phyloP scores from a whole-genome alignment of 2,113 vertebrate genomes.

The Paracanthobrama guichenoti region DNA sequence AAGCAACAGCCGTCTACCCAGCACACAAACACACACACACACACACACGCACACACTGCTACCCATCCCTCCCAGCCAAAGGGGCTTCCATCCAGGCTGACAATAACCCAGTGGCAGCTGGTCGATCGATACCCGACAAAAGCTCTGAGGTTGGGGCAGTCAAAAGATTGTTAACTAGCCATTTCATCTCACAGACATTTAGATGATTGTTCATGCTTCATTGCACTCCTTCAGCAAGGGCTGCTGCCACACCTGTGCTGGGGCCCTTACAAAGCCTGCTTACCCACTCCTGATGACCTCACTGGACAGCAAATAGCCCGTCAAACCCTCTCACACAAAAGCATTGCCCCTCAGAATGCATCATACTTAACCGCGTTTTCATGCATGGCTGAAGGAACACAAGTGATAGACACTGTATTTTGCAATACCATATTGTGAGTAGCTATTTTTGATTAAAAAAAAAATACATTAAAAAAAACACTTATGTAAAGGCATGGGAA shows the following conservation, averaged over 20 bases:
- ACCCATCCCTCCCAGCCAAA: constrained; percentile 66
- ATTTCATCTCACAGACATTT: constrained; percentile 83
- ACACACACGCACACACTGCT: not conserved
- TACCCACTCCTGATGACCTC: constrained; percentile 63
- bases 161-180: constrained; percentile 84
- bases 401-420: constrained; percentile 20
- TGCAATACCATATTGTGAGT: not conserved
- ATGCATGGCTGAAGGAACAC: constrained; percentile 44
- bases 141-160: constrained; percentile 79
- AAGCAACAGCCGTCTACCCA: not conserved
- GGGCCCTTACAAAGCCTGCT: constrained; percentile 64
- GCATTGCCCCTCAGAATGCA: constrained; percentile 18
- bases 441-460: not conserved
- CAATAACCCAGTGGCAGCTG: constrained; percentile 76
- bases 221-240: constrained; percentile 67
- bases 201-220: constrained; percentile 81
- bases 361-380: constrained; percentile 43
- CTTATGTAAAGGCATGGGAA: not conserved
- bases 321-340: not conserved
- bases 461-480: too few relatives aligned
- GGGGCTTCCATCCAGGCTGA: constrained; percentile 67
- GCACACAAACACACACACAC: constrained; percentile 19
- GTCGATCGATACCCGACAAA: constrained; percentile 80
- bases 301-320: constrained; percentile 34
- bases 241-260: constrained; percentile 77